phyloP scores from a whole-genome alignment of 1,140 invertebrate species.

The Cephus cinctus region DNA sequence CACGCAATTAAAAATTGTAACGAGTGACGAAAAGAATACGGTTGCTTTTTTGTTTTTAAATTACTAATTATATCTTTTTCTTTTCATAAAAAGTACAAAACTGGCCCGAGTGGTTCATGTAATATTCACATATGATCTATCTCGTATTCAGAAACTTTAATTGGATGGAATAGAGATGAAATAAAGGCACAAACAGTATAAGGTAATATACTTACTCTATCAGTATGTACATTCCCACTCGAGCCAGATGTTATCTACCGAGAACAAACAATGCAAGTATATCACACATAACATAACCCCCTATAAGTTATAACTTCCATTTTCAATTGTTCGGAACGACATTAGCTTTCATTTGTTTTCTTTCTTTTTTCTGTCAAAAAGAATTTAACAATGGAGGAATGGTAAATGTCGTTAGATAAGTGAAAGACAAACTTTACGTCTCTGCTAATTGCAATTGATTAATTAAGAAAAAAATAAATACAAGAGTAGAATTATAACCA shows the following conservation, averaged over 20 bases:
- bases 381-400: too few relatives aligned
- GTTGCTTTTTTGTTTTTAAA: too few relatives aligned
- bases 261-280: constrained; percentile 47
- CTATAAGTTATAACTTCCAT: constrained; percentile 30
- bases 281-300: constrained; percentile 37
- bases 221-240: constrained; percentile 49
- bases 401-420: too few relatives aligned
- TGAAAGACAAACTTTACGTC: too few relatives aligned
- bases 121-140: constrained; percentile 30
- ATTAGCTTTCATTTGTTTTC: constrained; percentile 11
- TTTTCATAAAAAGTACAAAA: too few relatives aligned
- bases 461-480: too few relatives aligned
- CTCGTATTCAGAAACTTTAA: constrained; percentile 4
- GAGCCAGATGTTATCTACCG: constrained; percentile 50
- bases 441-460: too few relatives aligned
- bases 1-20: too few relatives aligned
- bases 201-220: constrained; percentile 49
- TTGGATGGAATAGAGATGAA: constrained; percentile 31
- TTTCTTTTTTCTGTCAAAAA: constrained; percentile 3
- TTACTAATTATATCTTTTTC: too few relatives aligned
- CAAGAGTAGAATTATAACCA: too few relatives aligned
- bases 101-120: constrained; percentile 45
- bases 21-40: too few relatives aligned
- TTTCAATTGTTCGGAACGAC: constrained; percentile 19
- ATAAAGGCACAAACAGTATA: constrained; percentile 43